Evolutionary conservation across 2,888 invertebrate species (phyloP), one percentile per base, ranked within the genome.

Genomic region (Sinotaia quadrata): DNA sequence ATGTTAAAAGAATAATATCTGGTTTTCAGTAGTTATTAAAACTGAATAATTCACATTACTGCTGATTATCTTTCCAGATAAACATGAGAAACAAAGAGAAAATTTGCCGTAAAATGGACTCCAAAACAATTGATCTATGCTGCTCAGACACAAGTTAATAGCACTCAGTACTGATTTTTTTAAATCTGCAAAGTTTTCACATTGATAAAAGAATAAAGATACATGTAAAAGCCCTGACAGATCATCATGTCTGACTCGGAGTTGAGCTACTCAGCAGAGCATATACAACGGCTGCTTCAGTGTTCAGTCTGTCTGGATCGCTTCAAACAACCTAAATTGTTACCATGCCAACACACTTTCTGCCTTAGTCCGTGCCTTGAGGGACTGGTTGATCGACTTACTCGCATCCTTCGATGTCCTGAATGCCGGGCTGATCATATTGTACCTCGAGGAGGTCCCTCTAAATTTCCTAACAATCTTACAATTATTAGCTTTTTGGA

Each of bases 311-410:
- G 99, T 89, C 91, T 98, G 89, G 98, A 99, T 91, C 92, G 98
- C 85, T 99, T 94, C 90, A 92, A 95, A 85, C 96, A 96, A 88
- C 99, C 99, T n/a, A 98, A 98, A 90, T 91, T 99, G 87, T 90
- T 99, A 87, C 98, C 98, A 93, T 98, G 98, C 89, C 98, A 99
- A 91, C 99, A 99, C 92, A 98, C 98, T 84, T 98, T 96, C 90
- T 99, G 99, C 88, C 95, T 96, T 94, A 96, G 97, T 87, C 98
- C 98, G 66, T 99, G 99, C 89, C 94, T 99, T 92, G 83, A 84
- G 62, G 84, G 97, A 77, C 91, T 98, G 61, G 95, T 97, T 86
- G 96, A 70, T 58, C 56, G 57, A n/a, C 52, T 69, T n/a, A 73
- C 73, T 4, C 72, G 80, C 12, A 75, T 96, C 92, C 95, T 97